These are phyloP conservation scores for Brachystomella parvula DNA, from an alignment of 1,140 invertebrate species.

Conservation along the genomic window DNA sequence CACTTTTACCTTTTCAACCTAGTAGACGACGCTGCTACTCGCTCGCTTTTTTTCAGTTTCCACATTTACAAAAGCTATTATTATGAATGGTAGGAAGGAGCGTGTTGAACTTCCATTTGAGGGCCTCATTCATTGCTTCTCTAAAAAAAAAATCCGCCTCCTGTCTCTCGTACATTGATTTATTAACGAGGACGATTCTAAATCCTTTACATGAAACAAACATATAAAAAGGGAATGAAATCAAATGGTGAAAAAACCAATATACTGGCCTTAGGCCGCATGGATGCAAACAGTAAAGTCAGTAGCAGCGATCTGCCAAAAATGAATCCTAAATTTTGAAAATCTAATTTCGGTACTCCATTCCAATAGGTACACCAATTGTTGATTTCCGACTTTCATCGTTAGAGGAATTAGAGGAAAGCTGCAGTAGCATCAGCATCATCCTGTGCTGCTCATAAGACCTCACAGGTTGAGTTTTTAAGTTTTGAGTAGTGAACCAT, in stretches of 20 bases:
- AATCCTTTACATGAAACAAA: not conserved
- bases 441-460: not conserved
- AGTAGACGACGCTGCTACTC: too few species aligned
- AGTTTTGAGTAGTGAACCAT: not conserved
- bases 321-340: not conserved
- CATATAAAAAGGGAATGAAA: not conserved
- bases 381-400: not conserved
- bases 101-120: not conserved
- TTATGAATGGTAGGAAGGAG: too few species aligned
- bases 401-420: not conserved
- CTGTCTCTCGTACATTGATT: not conserved
- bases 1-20: too few species aligned
- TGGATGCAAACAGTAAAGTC: too few species aligned
- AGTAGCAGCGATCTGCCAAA: not conserved
- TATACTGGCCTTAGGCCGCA: too few species aligned
- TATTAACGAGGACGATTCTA: not conserved
- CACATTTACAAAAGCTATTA: too few species aligned
- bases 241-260: too few species aligned
- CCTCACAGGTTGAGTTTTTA: not conserved
- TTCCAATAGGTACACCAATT: not conserved
- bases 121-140: not conserved
- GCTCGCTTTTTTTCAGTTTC: too few species aligned
- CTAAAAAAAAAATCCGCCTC: slow-evolving; percentile 8
- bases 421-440: not conserved
- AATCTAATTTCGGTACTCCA: not conserved